phyloP scores from a whole-genome alignment of 2,888 invertebrate species.

The Erebia epiphron region DNA sequence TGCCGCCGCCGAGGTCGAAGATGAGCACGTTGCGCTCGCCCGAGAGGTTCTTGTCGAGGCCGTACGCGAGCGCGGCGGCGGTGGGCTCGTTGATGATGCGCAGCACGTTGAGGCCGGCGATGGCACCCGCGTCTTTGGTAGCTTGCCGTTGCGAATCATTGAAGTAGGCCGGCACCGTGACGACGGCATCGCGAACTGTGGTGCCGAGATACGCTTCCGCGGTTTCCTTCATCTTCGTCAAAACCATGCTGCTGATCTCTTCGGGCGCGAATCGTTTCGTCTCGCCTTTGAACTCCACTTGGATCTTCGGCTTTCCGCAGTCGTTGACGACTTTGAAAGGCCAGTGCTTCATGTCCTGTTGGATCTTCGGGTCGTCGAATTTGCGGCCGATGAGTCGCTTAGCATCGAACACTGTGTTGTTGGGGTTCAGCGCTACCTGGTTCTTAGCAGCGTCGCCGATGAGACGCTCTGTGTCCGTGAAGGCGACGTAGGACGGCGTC shows the following conservation, averaged over 20 bases:
- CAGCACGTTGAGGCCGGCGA: constrained; percentile 89
- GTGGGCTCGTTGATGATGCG: constrained; percentile 93
- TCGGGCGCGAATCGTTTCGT: constrained; percentile 86
- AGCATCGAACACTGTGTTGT: constrained; percentile 89
- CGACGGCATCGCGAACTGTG: constrained; percentile 87
- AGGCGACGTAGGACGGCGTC: constrained; percentile 94
- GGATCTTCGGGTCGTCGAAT: constrained; percentile 89
- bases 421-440: constrained; percentile 90
- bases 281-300: constrained; percentile 86
- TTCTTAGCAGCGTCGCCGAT: constrained; percentile 95
- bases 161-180: constrained; percentile 92
- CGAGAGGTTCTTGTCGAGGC: constrained; percentile 86
- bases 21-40: constrained; percentile 85
- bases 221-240: constrained; percentile 83
- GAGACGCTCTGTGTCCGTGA: constrained; percentile 91
- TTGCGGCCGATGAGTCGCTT: constrained; percentile 92
- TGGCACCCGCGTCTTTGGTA: constrained; percentile 92
- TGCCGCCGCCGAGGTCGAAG: constrained; percentile 86
- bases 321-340: constrained; percentile 89
- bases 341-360: constrained; percentile 92
- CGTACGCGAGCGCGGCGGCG: constrained; percentile 88
- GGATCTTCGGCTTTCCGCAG: constrained; percentile 86
- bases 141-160: constrained; percentile 89
- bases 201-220: constrained; percentile 88
- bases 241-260: constrained; percentile 88